Conservation (phyloP, 2,797 vertebrate species). For the Mus spretus region DNA sequence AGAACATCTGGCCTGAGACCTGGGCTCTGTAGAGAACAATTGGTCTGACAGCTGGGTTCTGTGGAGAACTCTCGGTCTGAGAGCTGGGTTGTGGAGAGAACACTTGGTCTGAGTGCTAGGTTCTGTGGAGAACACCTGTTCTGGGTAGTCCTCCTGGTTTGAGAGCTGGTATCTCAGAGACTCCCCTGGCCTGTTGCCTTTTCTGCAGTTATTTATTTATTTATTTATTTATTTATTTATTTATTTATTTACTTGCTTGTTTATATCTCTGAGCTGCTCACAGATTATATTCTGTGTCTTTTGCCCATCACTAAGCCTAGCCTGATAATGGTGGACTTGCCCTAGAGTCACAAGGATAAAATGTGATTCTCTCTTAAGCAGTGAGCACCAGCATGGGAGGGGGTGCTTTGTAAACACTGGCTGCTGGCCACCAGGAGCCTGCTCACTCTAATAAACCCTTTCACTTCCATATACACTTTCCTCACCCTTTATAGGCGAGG, state of each 20-base stretch:
- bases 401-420: accelerated
- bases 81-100: neutral
- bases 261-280: neutral
- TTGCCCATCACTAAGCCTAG: accelerated
- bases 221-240: neutral
- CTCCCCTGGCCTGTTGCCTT: neutral
- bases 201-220: neutral
- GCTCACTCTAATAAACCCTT: neutral
- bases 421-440: neutral
- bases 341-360: accelerated
- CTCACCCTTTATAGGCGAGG: accelerated
- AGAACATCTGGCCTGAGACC: neutral
- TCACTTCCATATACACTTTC: accelerated
- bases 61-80: neutral
- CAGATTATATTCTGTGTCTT: accelerated
- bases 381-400: accelerated
- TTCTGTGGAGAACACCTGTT: neutral
- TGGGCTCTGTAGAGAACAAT: neutral
- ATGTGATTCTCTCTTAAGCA: neutral
- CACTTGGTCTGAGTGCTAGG: neutral
- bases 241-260: neutral
- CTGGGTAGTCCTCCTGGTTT: neutral
- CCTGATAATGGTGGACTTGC: neutral
- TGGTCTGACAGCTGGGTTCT: neutral
- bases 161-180: neutral